Evolutionary conservation across 1,140 invertebrate species (phyloP).

Genomic region (Yoshiicerus persimilis): DNA sequence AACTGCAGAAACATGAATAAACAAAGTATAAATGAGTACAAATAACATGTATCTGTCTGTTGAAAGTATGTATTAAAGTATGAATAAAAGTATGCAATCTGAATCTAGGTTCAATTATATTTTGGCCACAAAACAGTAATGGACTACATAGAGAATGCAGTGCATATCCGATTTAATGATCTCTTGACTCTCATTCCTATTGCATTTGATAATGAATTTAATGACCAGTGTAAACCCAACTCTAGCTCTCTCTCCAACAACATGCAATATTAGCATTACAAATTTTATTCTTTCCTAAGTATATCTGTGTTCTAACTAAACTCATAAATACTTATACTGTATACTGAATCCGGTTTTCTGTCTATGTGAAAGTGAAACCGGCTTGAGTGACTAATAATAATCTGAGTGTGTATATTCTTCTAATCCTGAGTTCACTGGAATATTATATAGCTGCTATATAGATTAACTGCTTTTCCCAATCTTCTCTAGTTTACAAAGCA

Average conservation of each 20-base stretch:
- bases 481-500: background rate
- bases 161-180: conserved; percentile 34
- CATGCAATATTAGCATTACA: conserved; percentile 39
- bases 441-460: background rate
- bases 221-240: conserved; percentile 20
- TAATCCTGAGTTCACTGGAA: background rate
- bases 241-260: background rate
- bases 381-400: background rate
- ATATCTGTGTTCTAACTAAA: background rate
- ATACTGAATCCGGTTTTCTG: background rate
- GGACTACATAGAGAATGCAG: background rate
- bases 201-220: conserved; percentile 40
- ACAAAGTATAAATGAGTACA: background rate
- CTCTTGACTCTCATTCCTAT: conserved; percentile 27
- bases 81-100: background rate
- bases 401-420: no score
- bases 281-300: background rate
- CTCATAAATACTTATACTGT: background rate
- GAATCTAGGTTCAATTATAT: background rate
- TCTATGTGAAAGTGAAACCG: background rate
- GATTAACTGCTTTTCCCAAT: background rate
- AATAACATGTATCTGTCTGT: background rate
- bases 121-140: background rate
- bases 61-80: background rate
- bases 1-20: background rate